Percentiles rank a stretch among this genome's conserved stretches.
Evolutionary conservation across 2,888 invertebrate species (phyloP).

Genomic region (Orgyia antiqua): DNA sequence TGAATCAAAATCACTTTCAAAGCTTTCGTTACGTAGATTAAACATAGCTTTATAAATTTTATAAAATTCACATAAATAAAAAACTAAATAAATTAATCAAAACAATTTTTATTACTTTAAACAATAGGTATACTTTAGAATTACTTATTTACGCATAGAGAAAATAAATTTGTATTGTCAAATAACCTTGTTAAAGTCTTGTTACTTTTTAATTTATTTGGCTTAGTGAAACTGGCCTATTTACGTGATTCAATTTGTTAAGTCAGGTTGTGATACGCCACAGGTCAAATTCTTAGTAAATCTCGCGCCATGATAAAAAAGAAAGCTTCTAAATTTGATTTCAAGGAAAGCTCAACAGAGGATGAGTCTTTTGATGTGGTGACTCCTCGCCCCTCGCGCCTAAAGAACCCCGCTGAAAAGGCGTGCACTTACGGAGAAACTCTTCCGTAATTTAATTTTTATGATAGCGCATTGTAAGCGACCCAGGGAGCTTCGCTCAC

Average conservation of each 20-base stretch:
- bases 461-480: constrained; percentile 74
- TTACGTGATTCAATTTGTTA: constrained; percentile 3
- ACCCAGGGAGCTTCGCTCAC: constrained; percentile 59
- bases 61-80: too few species aligned
- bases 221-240: neutral
- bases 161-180: neutral
- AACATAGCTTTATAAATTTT: too few species aligned
- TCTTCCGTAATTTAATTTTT: constrained; percentile 76
- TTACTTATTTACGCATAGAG: too few species aligned
- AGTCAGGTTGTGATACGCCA: constrained; percentile 25
- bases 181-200: neutral
- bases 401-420: constrained; percentile 51
- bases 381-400: constrained; percentile 36
- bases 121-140: too few species aligned
- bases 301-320: constrained; percentile 56
- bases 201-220: constrained; percentile 14
- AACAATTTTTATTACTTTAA: too few species aligned
- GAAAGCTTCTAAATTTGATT: constrained; percentile 73
- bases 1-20: too few species aligned
- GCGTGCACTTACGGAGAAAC: constrained; percentile 70
- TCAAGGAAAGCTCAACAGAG: constrained; percentile 51
- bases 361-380: constrained; percentile 72
- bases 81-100: too few species aligned
- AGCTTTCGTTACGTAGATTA: too few species aligned
- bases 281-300: constrained; percentile 39